These are phyloP conservation scores for Marmota flaviventris DNA, from an alignment of 2,113 vertebrate species.

Conservation along the genomic window DNA sequence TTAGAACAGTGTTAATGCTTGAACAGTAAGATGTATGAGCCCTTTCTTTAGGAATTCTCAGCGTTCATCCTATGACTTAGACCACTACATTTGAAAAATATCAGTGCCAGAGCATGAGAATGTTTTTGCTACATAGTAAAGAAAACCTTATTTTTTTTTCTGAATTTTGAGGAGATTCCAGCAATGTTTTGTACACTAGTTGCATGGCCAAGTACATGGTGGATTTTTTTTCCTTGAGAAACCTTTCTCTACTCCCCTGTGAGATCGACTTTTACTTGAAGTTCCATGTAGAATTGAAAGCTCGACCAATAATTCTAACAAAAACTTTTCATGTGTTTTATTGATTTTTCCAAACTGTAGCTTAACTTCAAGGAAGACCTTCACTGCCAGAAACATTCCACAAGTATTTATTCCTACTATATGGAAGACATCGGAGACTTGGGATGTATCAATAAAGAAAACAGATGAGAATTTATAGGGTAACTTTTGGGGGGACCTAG, in stretches of 20 bases:
- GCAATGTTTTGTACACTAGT: not conserved
- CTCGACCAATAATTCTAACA: not conserved
- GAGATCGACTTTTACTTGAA: not conserved
- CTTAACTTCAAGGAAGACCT: not conserved
- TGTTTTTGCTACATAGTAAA: not conserved
- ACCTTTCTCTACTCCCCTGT: not conserved
- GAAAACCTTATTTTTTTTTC: not conserved
- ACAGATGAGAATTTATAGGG: not conserved
- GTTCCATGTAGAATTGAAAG: not conserved
- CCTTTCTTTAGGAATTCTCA: not conserved
- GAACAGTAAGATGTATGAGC: not conserved
- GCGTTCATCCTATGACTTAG: not conserved
- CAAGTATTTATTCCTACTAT: not conserved
- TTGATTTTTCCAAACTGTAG: not conserved
- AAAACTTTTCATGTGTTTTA: not conserved
- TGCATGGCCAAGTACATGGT: not conserved
- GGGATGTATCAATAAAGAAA: not conserved
- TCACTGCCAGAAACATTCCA: conserved; percentile 12
- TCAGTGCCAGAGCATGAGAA: not conserved
- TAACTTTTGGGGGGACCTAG: not conserved
- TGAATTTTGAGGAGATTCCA: not conserved
- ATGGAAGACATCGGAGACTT: not conserved
- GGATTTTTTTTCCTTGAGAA: not conserved
- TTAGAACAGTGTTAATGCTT: not conserved
- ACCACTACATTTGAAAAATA: conserved; percentile 39